phyloP scores from a whole-genome alignment of 2,888 invertebrate species.

The Sphinx pinastri region DNA sequence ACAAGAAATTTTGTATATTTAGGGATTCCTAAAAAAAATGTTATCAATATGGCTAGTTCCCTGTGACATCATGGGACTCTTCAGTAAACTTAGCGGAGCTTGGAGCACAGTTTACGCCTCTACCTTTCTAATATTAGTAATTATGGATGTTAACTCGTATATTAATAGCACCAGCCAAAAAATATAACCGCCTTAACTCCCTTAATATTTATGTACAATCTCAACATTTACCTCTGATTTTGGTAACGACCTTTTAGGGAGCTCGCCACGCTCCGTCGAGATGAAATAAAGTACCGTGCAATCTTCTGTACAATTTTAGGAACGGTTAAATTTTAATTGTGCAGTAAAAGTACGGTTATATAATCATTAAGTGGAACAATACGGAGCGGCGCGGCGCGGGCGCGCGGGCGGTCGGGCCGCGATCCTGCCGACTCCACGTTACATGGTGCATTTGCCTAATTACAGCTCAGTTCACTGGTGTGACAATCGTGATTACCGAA shows the following conservation, averaged over 20 bases:
- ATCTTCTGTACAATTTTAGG: slow-evolving; percentile 74
- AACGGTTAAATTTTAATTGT: slow-evolving; percentile 81
- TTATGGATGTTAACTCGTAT: background rate
- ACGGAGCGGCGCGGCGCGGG: slow-evolving; percentile 52
- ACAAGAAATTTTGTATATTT: too few species aligned
- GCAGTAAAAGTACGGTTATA: slow-evolving; percentile 81
- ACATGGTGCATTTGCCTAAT: slow-evolving; percentile 81
- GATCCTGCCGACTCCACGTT: slow-evolving; percentile 58
- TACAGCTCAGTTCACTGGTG: slow-evolving; percentile 74
- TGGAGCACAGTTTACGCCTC: too few species aligned
- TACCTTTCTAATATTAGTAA: too few species aligned
- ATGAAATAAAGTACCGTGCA: slow-evolving; percentile 71
- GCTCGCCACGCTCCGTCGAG: slow-evolving; percentile 65
- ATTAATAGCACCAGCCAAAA: slow-evolving; percentile 20
- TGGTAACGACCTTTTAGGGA: slow-evolving; percentile 57
- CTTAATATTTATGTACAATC: slow-evolving; percentile 44
- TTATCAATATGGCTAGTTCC: too few species aligned
- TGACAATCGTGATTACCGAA: slow-evolving; percentile 75
- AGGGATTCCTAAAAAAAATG: too few species aligned
- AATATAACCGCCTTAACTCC: slow-evolving; percentile 43
- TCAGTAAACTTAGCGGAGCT: too few species aligned
- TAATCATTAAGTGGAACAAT: slow-evolving; percentile 79
- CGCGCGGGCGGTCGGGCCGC: slow-evolving; percentile 46
- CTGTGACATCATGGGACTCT: too few species aligned
- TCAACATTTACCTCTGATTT: slow-evolving; percentile 58